Base-by-base conservation (phyloP, 2,113 vertebrate genomes). In the Marmota flaviventris region DNA sequence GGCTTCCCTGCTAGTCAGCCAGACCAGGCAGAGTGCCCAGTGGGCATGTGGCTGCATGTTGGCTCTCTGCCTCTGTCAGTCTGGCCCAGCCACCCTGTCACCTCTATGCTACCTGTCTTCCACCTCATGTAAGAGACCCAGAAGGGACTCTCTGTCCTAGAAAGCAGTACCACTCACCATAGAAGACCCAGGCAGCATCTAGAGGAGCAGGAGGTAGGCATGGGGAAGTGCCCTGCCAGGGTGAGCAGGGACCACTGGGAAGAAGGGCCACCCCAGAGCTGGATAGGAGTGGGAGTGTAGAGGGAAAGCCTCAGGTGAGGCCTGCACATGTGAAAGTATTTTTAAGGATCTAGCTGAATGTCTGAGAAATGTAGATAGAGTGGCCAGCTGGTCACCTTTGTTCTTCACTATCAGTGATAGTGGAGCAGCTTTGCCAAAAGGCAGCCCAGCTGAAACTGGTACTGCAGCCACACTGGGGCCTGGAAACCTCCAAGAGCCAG, bases 231-330 rank as follows among this genome's bases (percentile, higher is more conserved):
- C 34, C 10, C 16, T 75, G 34, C 86, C 58, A 61, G 70, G 2
- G 11, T 5, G 27, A 65, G 53, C 7, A 8, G n/a, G 45, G 58
- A 4, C 70, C 17, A 11, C 39, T 18, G 20, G 51, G 51, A 69
- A 56, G 48, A 79, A 63, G 39, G 53, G 32, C 70, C 56, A 8
- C 34, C 51, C 8, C 7, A 29, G 34, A 58, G 53, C 37, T 10
- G 10, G 70, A 3, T 3, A 25, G 56, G 1, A 5, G 2, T 5
- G 2, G 6, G 27, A 11, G 24, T n/a, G 13, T 3, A 0, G 11
- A 1, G 58, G 10, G n/a, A 51, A n/a, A 14, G 51, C 45, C 2
- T 45, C 12, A 13, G 12, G n/a, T 22, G 12, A 76, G 37, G 27
- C 65, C 42, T 48, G 20, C 7, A 4, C 37, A 4, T 0, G 0